A percentile compares a stretch with the other conserved stretches of the same genome.
phyloP scores from a whole-genome alignment of 2,797 vertebrate species.

The Betta splendens region DNA sequence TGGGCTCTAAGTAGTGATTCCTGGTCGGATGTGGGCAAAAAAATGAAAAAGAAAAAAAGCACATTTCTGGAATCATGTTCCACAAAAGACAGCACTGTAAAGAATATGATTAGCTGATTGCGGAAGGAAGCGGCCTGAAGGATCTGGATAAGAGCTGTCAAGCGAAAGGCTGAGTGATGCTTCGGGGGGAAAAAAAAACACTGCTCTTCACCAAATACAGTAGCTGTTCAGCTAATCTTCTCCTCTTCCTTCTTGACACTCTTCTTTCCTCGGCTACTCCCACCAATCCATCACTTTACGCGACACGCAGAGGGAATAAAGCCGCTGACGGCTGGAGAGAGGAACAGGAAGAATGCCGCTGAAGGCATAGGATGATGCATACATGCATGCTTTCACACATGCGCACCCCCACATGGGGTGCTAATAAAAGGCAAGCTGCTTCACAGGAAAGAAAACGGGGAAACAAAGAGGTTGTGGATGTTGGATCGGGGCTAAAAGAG shows the following conservation, averaged over 20 bases:
- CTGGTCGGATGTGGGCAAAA: constrained; percentile 13
- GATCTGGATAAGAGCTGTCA: constrained; percentile 37
- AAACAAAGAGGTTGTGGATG: constrained; percentile 49
- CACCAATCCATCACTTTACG: constrained; percentile 19
- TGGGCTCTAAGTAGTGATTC: constrained; percentile 7
- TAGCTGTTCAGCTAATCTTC: constrained; percentile 40
- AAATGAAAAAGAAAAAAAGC: no score
- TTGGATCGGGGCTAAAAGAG: constrained; percentile 51
- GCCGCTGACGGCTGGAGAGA: background rate
- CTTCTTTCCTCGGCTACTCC: constrained; percentile 15
- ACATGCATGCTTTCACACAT: constrained; percentile 17
- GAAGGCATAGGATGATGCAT: constrained; percentile 15
- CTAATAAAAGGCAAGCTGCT: constrained; percentile 38
- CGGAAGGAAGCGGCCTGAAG: constrained; percentile 45
- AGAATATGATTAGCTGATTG: constrained; percentile 59
- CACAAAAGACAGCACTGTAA: constrained; percentile 21
- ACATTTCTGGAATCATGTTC: constrained; percentile 21
- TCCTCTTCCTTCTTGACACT: constrained; percentile 20
- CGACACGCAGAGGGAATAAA: constrained; percentile 16
- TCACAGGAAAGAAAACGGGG: constrained; percentile 22
- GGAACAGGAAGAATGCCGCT: background rate
- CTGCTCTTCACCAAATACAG: constrained; percentile 19
- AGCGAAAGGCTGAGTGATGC: constrained; percentile 34
- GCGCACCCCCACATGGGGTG: constrained; percentile 25
- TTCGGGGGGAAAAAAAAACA: background rate